Evolutionary conservation across 2,888 invertebrate genomes (phyloP).

Genomic region (Cerceris ruficornis): DNA sequence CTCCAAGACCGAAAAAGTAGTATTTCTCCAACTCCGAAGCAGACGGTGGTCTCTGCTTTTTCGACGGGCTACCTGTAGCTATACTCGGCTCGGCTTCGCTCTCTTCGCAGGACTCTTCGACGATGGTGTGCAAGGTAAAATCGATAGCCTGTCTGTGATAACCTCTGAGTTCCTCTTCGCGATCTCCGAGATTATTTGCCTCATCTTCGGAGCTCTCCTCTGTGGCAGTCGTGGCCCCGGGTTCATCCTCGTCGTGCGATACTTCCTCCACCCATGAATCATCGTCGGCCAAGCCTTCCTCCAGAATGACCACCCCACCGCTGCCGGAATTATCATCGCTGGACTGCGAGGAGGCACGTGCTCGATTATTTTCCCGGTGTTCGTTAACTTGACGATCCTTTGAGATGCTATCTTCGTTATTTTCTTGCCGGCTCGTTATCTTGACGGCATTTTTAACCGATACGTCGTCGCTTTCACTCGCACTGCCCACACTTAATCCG

Average conservation of each 20-base stretch:
- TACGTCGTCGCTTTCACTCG: slow-evolving; percentile 79
- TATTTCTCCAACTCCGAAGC: slow-evolving; percentile 95
- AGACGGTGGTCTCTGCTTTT: slow-evolving; percentile 87
- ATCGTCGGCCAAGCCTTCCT: slow-evolving; percentile 94
- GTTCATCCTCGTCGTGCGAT: slow-evolving; percentile 89
- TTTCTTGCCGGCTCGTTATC: slow-evolving; percentile 41
- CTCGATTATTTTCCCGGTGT: slow-evolving; percentile 51
- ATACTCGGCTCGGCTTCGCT: slow-evolving; percentile 89
- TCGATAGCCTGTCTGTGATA: slow-evolving; percentile 92
- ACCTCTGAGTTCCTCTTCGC: slow-evolving; percentile 92
- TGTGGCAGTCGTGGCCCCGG: slow-evolving; percentile 85
- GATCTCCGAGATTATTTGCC: slow-evolving; percentile 82
- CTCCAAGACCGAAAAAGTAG: slow-evolving; percentile 93
- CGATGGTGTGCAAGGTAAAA: slow-evolving; percentile 95
- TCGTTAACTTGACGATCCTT: slow-evolving; percentile 54
- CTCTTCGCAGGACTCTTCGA: slow-evolving; percentile 97
- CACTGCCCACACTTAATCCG: slow-evolving; percentile 78
- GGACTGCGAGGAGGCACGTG: slow-evolving; percentile 63
- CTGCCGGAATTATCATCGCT: slow-evolving; percentile 84
- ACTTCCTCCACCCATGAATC: slow-evolving; percentile 96
- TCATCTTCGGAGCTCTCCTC: slow-evolving; percentile 88
- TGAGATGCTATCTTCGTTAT: slow-evolving; percentile 49
- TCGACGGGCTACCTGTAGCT: slow-evolving; percentile 80
- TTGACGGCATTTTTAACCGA: slow-evolving; percentile 72
- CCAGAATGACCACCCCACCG: slow-evolving; percentile 88